Conservation (phyloP, 2,888 invertebrate genomes). For the Helobdella robusta region DNA sequence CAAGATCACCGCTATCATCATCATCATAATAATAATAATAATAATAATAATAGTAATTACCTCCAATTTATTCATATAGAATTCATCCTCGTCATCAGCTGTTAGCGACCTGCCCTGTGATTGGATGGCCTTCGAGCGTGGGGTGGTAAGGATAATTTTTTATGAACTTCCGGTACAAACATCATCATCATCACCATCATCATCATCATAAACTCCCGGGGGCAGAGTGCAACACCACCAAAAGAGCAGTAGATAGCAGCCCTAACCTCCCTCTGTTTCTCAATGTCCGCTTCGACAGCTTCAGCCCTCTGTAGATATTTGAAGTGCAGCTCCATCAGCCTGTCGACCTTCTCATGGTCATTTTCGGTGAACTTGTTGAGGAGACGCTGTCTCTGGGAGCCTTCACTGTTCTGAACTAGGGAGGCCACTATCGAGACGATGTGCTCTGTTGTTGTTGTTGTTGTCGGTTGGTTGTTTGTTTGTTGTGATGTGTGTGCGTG, state of each 20-base stretch:
- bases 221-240: not conserved
- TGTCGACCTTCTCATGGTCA: slow-evolving; percentile 93
- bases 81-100: slow-evolving; percentile 70
- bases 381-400: slow-evolving; percentile 77
- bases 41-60: not conserved
- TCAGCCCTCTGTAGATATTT: slow-evolving; percentile 90
- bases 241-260: not conserved
- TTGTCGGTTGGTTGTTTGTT: not conserved
- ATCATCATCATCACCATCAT: not conserved
- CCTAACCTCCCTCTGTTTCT: slow-evolving; percentile 51
- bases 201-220: not conserved
- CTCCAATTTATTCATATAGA: slow-evolving; percentile 77
- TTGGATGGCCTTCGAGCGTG: too few species aligned
- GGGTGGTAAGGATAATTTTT: too few species aligned
- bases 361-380: slow-evolving; percentile 93
- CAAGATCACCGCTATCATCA: not conserved
- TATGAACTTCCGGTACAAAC: too few species aligned
- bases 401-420: slow-evolving; percentile 82
- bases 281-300: slow-evolving; percentile 67
- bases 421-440: slow-evolving; percentile 77
- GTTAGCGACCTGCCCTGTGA: slow-evolving; percentile 54
- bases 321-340: slow-evolving; percentile 88
- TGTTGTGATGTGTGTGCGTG: too few species aligned
- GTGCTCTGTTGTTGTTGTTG: slow-evolving; percentile 60
- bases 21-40: not conserved